A percentile compares a stretch with the other conserved stretches of the same genome.
phyloP scores from a whole-genome alignment of 2,113 vertebrate genomes.

The Rhea americana region DNA sequence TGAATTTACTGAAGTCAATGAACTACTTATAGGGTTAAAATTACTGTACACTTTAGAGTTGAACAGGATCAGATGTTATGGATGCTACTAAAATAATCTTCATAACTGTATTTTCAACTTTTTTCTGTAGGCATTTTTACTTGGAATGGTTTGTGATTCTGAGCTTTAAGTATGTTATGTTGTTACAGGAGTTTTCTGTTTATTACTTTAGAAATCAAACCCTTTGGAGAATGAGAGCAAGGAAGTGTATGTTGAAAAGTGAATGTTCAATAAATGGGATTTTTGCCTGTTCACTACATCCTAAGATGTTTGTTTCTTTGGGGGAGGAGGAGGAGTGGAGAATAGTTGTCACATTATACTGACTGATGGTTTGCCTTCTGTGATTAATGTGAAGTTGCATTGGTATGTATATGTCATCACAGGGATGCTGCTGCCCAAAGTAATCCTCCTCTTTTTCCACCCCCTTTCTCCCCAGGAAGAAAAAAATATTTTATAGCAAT shows the following conservation, averaged over 20 bases:
- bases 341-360: constrained; percentile 1
- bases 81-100: not conserved
- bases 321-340: not conserved
- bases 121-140: not conserved
- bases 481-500: not conserved
- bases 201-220: not conserved
- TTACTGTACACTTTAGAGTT: not conserved
- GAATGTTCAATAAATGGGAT: not conserved
- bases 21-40: constrained; percentile 16
- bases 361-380: constrained; percentile 20
- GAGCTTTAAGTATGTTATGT: not conserved
- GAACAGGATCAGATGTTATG: not conserved
- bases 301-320: not conserved
- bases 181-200: not conserved
- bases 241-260: not conserved
- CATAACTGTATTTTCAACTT: not conserved
- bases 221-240: not conserved
- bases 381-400: constrained; percentile 30
- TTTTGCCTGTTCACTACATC: not conserved
- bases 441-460: not conserved
- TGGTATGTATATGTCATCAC: constrained; percentile 17
- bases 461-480: not conserved
- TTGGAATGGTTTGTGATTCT: not conserved
- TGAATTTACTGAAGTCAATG: not conserved
- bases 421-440: not conserved